Evolutionary conservation across 2,888 invertebrate genomes (phyloP), one percentile per base, ranked within the genome.

Genomic region (Phyllotreta striolata): DNA sequence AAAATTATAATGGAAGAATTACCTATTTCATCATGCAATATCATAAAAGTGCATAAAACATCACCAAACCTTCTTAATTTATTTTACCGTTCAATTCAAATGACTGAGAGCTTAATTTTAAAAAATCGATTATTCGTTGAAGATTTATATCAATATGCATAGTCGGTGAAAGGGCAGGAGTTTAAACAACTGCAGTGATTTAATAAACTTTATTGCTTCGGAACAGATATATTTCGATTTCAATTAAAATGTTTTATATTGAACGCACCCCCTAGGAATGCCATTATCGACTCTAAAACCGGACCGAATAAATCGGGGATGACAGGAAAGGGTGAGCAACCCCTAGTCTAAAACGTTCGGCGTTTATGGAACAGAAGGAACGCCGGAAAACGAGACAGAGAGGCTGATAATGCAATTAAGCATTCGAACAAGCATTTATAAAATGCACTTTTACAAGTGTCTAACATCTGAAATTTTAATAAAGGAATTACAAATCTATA

Each of bases 221-320:
- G 38, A 13, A 71, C 66, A 73, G 77, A 73, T 70, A 70, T 75
- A 81, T 81, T 81, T 80, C 78, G 77, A 79, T 80, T 81, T 81
- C 80, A 81, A 81, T 81, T 81, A 80, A 79, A 81, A 70, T 77
- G 78, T 79, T 80, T 80, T 79, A 24, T 24, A 80, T 79, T 79
- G 78, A 73, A 75, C 77, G 76, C 70, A 71, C 76, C 79, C 79
- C 79, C 79, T 77, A 69, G 80, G 80, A 81, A 81, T 80, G 78
- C 77, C 74, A 77, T 79, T 80, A 79, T 77, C 77, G 72, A 72
- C 72, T 76, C 77, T 73, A 69, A 58, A 62, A 67, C 66, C 65
- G 59, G 62, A 64, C 41, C 66, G 66, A 70, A 68, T 49, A 49
- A 49, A 49, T 10, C 12, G 12, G 49, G 49, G 49, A 69, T 62